Evolutionary conservation across 2,797 vertebrate genomes (phyloP), one percentile per base, ranked within the genome.

Genomic region (Acanthornis magna): DNA sequence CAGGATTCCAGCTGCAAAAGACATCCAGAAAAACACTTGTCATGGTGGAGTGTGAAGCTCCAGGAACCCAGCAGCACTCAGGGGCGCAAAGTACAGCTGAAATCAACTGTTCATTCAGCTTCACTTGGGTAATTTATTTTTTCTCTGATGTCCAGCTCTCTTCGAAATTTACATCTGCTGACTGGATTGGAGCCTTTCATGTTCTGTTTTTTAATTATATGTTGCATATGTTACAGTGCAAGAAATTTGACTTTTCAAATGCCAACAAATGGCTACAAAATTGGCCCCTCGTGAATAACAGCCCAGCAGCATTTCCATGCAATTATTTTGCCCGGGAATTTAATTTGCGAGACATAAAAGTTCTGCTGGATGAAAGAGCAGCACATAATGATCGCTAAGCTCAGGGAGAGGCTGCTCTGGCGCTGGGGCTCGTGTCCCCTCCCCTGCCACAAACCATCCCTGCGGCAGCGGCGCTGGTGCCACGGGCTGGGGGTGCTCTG

Each of bases 251-350:
- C 96, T 96, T 97, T 97, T 97, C 89, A 92, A 95, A 96, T 96
- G 91, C 86, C 96, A 97, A 95, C 96, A 97, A 97, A 96, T 91
- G 97, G 89, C 91, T 95, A 93, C 86, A 96, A 98, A 98, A 98
- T 98, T 97, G 96, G 90, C 80, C 97, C 91, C 94, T 97, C 71
- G 97, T 96, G 96, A 97, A 84, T 97, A 97, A 96, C 60, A 97
- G 85, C 85, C 90, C 77, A 96, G 93, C 87, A 97, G 75, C 95
- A 93, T 97, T 97, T 97, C 96, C 92, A 96, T 93, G 93, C 88
- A 97, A 98, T 98, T 98, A 98, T 97, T 97, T 95, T 96, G 86
- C 88, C 73, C 47, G 23, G 91, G 89, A 96, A 97, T 97, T 97
- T 97, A 97, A 97, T 97, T 97, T 95, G 87, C 48, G 36, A 95